Evolutionary conservation across 2,113 vertebrate species (phyloP).

Genomic region (Tachysurus fulvidraco): DNA sequence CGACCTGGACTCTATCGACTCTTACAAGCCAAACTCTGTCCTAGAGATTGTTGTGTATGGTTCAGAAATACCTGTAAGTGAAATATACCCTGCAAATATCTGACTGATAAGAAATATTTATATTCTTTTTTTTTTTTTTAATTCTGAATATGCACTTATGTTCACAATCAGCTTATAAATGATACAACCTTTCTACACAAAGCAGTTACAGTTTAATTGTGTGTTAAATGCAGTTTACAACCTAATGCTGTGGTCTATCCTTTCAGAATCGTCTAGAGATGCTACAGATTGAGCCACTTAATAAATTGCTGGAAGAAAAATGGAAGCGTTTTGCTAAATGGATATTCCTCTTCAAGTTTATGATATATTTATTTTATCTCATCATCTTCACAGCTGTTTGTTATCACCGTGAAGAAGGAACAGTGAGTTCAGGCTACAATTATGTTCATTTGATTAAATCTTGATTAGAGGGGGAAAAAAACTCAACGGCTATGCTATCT

Average conservation of each 20-base stretch:
- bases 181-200: background rate
- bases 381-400: slow-evolving; percentile 79
- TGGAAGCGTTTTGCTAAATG: slow-evolving; percentile 81
- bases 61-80: slow-evolving; percentile 84
- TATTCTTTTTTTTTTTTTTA: background rate
- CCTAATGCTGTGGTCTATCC: background rate
- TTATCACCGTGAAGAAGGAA: slow-evolving; percentile 72
- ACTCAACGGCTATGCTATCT: background rate
- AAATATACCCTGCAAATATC: background rate
- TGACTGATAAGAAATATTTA: background rate
- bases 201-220: background rate
- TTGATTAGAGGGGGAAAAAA: background rate
- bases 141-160: background rate
- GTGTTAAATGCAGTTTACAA: background rate
- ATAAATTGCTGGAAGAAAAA: slow-evolving; percentile 84
- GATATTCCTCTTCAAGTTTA: slow-evolving; percentile 84
- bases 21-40: slow-evolving; percentile 83
- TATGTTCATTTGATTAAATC: background rate
- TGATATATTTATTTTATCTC: slow-evolving; percentile 80
- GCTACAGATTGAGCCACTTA: slow-evolving; percentile 86
- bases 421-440: slow-evolving; percentile 62
- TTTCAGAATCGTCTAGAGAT: slow-evolving; percentile 88
- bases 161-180: background rate
- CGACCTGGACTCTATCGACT: slow-evolving; percentile 88
- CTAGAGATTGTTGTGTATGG: slow-evolving; percentile 89